Percentiles rank a stretch among this genome's conserved stretches.
Conservation (phyloP, 2,888 invertebrate species). For the Neelides folsomi region DNA sequence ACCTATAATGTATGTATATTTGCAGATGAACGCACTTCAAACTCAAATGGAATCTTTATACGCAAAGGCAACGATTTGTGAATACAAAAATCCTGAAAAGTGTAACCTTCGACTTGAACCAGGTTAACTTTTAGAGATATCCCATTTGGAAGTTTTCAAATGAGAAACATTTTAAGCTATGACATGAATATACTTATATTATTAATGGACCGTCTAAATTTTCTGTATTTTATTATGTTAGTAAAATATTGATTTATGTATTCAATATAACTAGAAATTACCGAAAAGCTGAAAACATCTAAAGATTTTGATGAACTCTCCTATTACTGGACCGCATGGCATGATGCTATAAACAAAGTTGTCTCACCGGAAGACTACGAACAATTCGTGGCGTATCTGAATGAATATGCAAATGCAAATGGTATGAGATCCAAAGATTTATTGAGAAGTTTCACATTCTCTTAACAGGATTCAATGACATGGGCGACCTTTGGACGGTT, state of each 20-base stretch:
- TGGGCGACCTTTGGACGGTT: constrained; percentile 21
- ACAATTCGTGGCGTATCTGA: constrained; percentile 14
- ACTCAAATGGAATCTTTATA: constrained; percentile 36
- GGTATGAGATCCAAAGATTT: constrained; percentile 1
- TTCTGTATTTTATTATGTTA: too few species aligned
- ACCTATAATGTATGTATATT: not conserved
- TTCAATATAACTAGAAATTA: not conserved
- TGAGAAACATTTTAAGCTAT: too few species aligned
- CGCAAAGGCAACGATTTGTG: constrained; percentile 34
- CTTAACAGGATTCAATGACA: constrained; percentile 14
- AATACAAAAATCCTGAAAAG: constrained; percentile 16
- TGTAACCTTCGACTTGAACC: too few species aligned
- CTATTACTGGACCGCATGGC: constrained; percentile 16
- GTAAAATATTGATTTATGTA: not conserved
- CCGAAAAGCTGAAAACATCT: not conserved
- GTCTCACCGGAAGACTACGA: constrained; percentile 13
- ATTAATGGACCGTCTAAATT: not conserved
- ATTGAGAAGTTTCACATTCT: not conserved
- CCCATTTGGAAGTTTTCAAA: too few species aligned
- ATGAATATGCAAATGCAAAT: constrained; percentile 15
- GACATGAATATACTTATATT: too few species aligned
- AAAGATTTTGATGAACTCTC: constrained; percentile 8
- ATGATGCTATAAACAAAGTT: constrained; percentile 15
- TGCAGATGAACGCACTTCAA: constrained; percentile 27
- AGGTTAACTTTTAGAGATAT: too few species aligned